These are phyloP conservation scores for Rattus rattus DNA, from an alignment of 2,113 vertebrate species.

Conservation along the genomic window DNA sequence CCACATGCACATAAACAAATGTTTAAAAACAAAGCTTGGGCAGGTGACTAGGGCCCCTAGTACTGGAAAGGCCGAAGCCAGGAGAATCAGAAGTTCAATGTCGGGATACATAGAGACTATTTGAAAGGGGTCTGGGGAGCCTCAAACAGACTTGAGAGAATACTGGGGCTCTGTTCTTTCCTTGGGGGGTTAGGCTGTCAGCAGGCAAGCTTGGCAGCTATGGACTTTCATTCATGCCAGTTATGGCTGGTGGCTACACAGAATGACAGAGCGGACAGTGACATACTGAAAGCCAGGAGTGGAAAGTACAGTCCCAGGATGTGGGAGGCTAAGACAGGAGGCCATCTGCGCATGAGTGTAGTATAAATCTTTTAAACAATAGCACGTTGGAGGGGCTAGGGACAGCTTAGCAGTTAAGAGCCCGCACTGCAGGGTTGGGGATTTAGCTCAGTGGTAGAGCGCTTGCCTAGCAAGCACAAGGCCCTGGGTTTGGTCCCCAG, in stretches of 20 bases:
- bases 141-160: background rate
- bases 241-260: background rate
- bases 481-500: too few species aligned
- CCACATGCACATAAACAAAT: background rate
- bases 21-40: background rate
- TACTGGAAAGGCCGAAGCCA: background rate
- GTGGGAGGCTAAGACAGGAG: background rate
- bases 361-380: too few species aligned
- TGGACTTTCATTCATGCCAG: conserved; percentile 24
- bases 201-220: background rate
- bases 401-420: background rate
- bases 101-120: background rate
- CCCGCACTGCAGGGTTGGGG: too few species aligned
- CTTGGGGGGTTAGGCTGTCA: background rate
- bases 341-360: too few species aligned
- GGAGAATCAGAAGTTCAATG: background rate
- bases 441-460: too few species aligned
- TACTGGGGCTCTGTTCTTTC: background rate
- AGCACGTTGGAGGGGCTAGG: background rate
- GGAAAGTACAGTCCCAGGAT: too few species aligned
- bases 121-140: background rate
- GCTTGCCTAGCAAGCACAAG: too few species aligned
- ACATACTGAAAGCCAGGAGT: background rate
- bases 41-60: background rate
- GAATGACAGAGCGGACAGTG: background rate